phyloP scores from a whole-genome alignment of 37 sponge, comb jelly and placozoan genomes.

The Petrosia ficiformis region DNA sequence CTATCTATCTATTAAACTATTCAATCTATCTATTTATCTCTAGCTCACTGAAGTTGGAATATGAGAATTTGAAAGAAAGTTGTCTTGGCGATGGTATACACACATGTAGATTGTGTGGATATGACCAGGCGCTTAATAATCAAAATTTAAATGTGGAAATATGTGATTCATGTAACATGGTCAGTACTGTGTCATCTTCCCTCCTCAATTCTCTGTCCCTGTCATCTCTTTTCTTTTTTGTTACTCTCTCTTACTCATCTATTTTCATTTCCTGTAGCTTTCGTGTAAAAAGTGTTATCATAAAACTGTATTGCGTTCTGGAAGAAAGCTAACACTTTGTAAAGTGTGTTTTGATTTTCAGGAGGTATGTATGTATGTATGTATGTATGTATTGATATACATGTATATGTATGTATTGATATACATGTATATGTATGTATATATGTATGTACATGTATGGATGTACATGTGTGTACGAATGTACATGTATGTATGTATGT shows the following conservation, averaged over 20 bases:
- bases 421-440: too few relatives aligned
- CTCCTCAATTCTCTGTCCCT: too few relatives aligned
- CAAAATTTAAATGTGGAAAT: too few relatives aligned
- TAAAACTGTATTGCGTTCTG: background rate
- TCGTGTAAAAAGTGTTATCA: slow-evolving; percentile 33
- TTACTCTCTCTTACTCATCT: too few relatives aligned
- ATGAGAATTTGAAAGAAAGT: background rate
- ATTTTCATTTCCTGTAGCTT: slow-evolving; percentile 14
- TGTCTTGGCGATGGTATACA: background rate
- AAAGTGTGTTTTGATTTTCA: slow-evolving; percentile 16
- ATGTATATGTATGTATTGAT: too few relatives aligned
- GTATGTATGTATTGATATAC: too few relatives aligned
- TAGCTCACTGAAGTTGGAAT: background rate
- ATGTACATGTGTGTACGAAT: too few relatives aligned
- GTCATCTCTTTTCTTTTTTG: too few relatives aligned
- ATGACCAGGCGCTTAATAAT: background rate
- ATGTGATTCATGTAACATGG: too few relatives aligned
- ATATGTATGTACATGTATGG: too few relatives aligned
- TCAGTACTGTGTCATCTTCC: too few relatives aligned
- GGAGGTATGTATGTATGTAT: slow-evolving; percentile 27
- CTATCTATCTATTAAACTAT: background rate
- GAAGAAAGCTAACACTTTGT: slow-evolving; percentile 20
- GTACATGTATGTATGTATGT: too few relatives aligned
- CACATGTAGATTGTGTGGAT: background rate
- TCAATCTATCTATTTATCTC: background rate